phyloP scores from a whole-genome alignment of 2,888 invertebrate genomes.

The Unio pictorum region DNA sequence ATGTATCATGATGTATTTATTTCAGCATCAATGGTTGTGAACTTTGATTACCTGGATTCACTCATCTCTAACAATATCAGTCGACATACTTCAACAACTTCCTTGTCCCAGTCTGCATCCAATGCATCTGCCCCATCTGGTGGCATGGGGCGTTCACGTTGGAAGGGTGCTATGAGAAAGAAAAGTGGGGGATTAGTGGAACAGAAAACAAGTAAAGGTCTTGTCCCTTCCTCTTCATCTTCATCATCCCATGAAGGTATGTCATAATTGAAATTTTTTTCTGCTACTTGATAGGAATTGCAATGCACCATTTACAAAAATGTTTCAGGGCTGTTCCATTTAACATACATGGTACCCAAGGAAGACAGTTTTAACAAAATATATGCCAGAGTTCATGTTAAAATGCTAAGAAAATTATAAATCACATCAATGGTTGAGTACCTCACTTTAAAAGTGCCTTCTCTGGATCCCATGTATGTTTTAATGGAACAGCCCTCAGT shows the following conservation, averaged over 20 bases:
- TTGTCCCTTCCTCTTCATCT: constrained; percentile 29
- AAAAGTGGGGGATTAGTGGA: constrained; percentile 15
- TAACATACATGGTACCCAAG: no score
- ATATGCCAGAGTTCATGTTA: no score
- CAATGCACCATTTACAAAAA: no score
- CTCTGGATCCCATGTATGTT: no score
- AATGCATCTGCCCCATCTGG: constrained; percentile 47
- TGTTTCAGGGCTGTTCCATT: no score
- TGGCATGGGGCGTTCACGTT: constrained; percentile 15
- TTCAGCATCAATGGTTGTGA: constrained; percentile 46
- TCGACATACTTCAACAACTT: constrained; percentile 48
- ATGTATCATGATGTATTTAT: background rate
- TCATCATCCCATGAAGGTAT: constrained; percentile 34
- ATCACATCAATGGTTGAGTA: no score
- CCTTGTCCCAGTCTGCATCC: constrained; percentile 55
- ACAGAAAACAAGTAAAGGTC: constrained; percentile 8
- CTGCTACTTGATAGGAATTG: no score
- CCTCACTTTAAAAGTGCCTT: no score
- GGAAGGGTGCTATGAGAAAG: constrained; percentile 15
- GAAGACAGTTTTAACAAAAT: no score
- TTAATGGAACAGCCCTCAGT: no score
- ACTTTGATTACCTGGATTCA: constrained; percentile 61
- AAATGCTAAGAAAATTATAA: no score
- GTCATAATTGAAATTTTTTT: no score
- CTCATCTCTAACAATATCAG: constrained; percentile 52